phyloP scores from a whole-genome alignment of 2,113 vertebrate species.

The Actenoides lindsayi region DNA sequence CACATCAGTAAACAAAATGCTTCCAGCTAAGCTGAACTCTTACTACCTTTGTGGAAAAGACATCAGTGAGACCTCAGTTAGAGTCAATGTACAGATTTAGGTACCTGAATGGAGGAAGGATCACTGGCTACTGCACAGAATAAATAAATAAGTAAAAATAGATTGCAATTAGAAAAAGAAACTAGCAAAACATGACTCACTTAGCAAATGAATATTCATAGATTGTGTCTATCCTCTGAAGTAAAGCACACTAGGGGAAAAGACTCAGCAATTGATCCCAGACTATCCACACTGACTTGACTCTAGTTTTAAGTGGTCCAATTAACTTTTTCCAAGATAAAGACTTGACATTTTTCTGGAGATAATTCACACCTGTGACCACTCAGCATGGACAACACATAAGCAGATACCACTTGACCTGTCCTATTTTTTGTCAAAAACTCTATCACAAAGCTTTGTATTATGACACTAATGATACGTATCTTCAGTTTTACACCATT shows the following conservation, averaged over 20 bases:
- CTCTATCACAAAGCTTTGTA: background rate
- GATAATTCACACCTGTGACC: background rate
- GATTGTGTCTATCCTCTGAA: background rate
- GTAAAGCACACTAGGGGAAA: background rate
- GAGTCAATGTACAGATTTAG: background rate
- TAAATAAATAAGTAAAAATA: background rate
- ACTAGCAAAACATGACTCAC: background rate
- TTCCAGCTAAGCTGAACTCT: background rate
- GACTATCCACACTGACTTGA: background rate
- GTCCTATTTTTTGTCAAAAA: background rate
- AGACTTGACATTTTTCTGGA: fast-evolving
- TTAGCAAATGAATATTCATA: background rate
- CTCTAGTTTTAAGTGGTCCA: background rate
- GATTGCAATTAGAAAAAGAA: background rate
- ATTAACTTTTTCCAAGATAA: background rate
- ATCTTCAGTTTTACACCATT: background rate
- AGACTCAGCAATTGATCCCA: background rate
- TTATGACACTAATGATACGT: background rate
- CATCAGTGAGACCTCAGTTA: background rate
- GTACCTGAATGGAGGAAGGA: background rate
- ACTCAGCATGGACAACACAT: background rate
- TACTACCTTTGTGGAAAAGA: background rate
- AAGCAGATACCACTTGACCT: background rate
- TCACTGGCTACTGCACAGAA: background rate
- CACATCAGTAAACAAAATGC: background rate